Conservation (phyloP, 2,888 invertebrate genomes). For the Megaustenia siamemsis region DNA sequence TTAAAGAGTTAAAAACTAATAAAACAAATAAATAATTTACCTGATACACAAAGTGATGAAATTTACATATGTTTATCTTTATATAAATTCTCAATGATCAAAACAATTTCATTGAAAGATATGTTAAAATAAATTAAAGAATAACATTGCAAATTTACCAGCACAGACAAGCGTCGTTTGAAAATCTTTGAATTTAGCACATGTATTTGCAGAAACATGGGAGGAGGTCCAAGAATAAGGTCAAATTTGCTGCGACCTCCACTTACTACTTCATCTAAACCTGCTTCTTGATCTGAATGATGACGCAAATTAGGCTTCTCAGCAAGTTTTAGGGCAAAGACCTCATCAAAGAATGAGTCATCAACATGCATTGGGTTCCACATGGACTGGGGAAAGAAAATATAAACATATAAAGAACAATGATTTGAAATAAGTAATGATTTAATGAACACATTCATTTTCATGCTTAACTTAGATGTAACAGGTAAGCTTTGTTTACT, state of each 20-base stretch:
- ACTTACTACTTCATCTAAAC: constrained; percentile 23
- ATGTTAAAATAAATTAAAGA: too few relatives aligned
- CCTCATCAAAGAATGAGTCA: constrained; percentile 55
- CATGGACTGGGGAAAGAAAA: constrained; percentile 33
- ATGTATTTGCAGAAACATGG: constrained; percentile 64
- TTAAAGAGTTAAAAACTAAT: too few relatives aligned
- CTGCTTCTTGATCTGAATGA: background rate
- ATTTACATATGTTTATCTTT: too few relatives aligned
- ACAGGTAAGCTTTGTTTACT: too few relatives aligned
- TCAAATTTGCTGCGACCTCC: constrained; percentile 65
- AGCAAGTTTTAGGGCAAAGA: constrained; percentile 47
- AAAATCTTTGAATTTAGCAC: constrained; percentile 46
- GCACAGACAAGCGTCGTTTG: constrained; percentile 40
- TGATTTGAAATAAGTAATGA: too few relatives aligned
- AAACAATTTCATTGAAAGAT: too few relatives aligned
- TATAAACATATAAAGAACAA: too few relatives aligned
- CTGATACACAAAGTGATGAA: too few relatives aligned
- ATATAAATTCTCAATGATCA: too few relatives aligned
- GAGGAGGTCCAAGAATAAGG: constrained; percentile 65
- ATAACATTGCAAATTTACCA: constrained; percentile 43
- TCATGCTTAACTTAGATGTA: too few relatives aligned
- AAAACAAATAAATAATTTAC: too few relatives aligned
- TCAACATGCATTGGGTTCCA: constrained; percentile 52
- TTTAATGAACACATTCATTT: too few relatives aligned
- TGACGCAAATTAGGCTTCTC: background rate